These are phyloP conservation scores for Chloebia gouldiae DNA, from an alignment of 2,113 vertebrate species.

Conservation along the genomic window DNA sequence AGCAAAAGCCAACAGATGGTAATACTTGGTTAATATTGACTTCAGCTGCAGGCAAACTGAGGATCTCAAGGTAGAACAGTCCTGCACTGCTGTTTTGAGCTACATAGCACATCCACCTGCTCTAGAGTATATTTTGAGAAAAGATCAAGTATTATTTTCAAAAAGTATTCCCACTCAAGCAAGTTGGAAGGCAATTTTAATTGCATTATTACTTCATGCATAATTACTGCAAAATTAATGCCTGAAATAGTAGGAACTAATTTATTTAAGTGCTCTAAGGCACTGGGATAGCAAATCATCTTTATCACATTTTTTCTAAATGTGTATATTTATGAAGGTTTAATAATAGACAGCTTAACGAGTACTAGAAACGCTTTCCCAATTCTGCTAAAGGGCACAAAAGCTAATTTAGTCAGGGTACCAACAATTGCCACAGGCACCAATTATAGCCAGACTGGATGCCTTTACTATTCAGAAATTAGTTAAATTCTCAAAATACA, in stretches of 20 bases:
- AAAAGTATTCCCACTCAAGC: not conserved
- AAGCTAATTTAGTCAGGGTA: constrained; percentile 35
- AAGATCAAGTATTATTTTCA: not conserved
- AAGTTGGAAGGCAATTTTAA: constrained; percentile 46
- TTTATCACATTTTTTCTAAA: constrained; percentile 56
- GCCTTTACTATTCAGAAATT: constrained; percentile 25
- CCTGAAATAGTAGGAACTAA: constrained; percentile 54
- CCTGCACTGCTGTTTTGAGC: not conserved
- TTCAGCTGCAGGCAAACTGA: not conserved
- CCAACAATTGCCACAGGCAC: constrained; percentile 56
- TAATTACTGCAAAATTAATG: constrained; percentile 57
- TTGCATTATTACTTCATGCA: constrained; percentile 51
- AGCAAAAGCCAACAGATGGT: constrained; percentile 26
- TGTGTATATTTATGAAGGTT: constrained; percentile 57
- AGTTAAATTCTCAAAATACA: constrained; percentile 58
- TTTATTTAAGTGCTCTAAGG: constrained; percentile 64
- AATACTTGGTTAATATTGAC: not conserved
- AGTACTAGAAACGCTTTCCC: constrained; percentile 49
- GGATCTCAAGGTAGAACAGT: not conserved
- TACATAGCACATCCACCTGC: not conserved
- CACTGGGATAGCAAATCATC: constrained; percentile 37
- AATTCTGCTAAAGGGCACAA: constrained; percentile 47
- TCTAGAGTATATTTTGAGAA: constrained; percentile 35
- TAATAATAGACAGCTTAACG: constrained; percentile 63
- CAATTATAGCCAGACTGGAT: constrained; percentile 52